phyloP scores from a whole-genome alignment of 1,140 invertebrate genomes.

The Pseudachorutes palmiensis region DNA sequence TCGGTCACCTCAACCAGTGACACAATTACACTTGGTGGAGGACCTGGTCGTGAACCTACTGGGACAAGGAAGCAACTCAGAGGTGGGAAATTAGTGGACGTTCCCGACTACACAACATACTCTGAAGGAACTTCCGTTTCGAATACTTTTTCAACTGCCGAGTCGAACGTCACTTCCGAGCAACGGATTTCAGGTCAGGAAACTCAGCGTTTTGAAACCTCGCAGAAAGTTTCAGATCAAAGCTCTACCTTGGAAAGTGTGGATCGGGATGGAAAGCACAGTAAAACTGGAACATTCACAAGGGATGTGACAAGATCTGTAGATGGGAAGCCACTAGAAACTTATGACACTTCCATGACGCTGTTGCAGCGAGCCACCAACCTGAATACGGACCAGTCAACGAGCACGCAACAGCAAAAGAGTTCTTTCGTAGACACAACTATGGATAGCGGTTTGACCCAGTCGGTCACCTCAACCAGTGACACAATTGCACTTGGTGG shows the following conservation, averaged over 20 bases:
- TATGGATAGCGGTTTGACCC: no score
- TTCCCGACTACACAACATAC: neutral
- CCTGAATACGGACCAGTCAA: neutral
- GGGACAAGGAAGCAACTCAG: conserved; percentile 13
- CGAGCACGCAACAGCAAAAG: no score
- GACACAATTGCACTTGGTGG: no score
- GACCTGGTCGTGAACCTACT: no score
- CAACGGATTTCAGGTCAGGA: neutral
- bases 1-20: no score
- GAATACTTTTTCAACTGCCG: neutral
- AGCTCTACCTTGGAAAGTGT: neutral
- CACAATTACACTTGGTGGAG: no score
- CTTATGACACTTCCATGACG: neutral
- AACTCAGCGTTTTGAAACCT: neutral
- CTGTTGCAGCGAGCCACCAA: neutral
- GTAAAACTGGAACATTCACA: neutral
- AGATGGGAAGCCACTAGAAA: neutral
- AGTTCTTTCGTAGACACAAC: no score
- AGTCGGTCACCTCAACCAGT: no score
- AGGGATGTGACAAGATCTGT: neutral
- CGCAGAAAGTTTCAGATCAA: neutral
- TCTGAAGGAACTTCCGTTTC: neutral
- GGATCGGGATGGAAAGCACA: neutral
- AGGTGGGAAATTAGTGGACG: conserved; percentile 29
- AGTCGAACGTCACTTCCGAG: neutral